Evolutionary conservation across 1,140 invertebrate genomes (phyloP), one percentile per base, ranked within the genome.

Genomic region (Drosophila repleta): DNA sequence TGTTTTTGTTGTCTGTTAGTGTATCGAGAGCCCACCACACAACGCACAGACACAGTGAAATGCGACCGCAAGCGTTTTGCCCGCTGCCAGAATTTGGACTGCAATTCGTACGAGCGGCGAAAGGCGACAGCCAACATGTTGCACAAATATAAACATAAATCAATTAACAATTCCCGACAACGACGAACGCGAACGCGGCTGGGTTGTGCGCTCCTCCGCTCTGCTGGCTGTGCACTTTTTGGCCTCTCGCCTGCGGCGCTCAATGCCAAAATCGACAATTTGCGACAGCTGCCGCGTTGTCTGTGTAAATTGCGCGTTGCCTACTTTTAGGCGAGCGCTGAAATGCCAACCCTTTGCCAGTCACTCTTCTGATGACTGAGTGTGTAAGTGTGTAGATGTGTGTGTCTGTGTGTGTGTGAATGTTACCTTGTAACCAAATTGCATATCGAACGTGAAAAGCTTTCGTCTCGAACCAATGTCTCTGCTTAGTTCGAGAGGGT

Each of bases 131-230:
- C 70, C 79, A 89, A 88, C 83, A 88, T 88, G 83, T 89, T 88
- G 84, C 83, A 88, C 84, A 88, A 88, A 88, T 88, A 88, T 88
- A 88, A 88, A 88, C 83, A 88, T 88, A 88, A 88, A 88, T 88
- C 83, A 88, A 88, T 88, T 88, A 88, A 89, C 84, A 88, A 88
- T 87, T 88, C 88, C 88, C 64, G 58, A 35, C 71, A 41, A 55
- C 37, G 24, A 51, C 51, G 43, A 20, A 15, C 29, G 29, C 29
- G 29, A 11, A 15, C 20, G 41, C 37, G 18, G 3, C 20, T n/a
- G 21, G 10, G 18, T 17, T 6, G 24, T 6, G 5, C 29, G 29
- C 29, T 29, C 6, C 29, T 29, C 6, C 29, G 4, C 29, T 29
- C 6, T 8, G 29, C 29, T 13, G 24, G 35, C 48, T 29, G 26